Conservation (phyloP, 2,113 vertebrate species). For the Crotalus helleri region DNA sequence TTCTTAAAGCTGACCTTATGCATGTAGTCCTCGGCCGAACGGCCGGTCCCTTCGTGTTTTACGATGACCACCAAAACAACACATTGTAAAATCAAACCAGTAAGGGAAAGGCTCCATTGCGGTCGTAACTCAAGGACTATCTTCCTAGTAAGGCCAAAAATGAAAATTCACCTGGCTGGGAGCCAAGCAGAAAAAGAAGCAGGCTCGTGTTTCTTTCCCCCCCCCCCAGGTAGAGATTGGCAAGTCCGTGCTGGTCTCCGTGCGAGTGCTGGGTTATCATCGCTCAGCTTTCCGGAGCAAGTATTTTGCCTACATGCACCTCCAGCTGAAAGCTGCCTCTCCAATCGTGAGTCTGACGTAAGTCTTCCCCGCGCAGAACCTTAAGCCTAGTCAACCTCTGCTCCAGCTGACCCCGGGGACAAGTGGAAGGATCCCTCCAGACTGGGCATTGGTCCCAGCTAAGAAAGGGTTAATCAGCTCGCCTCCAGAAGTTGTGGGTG, state of each 20-base stretch:
- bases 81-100: no score
- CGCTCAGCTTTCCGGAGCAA: conserved; percentile 56
- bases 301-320: conserved; percentile 66
- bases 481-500: background rate
- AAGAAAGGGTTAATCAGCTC: background rate
- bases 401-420: background rate
- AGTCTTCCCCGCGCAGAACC: conserved; percentile 2
- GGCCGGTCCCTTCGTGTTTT: no score
- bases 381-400: background rate
- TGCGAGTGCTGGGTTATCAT: conserved; percentile 59
- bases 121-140: background rate
- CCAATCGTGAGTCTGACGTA: conserved; percentile 59
- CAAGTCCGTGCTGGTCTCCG: conserved; percentile 53
- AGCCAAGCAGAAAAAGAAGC: background rate
- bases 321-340: conserved; percentile 63
- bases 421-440: background rate
- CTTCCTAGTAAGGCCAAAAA: background rate
- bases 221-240: conserved; percentile 63
- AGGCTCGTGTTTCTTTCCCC: background rate
- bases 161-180: no score
- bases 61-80: no score
- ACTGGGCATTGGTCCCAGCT: background rate
- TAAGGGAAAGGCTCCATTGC: no score
- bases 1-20: background rate
- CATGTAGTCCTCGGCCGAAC: no score